These are phyloP conservation scores for Calcarius ornatus DNA, from an alignment of 2,113 vertebrate species.

Conservation along the genomic window DNA sequence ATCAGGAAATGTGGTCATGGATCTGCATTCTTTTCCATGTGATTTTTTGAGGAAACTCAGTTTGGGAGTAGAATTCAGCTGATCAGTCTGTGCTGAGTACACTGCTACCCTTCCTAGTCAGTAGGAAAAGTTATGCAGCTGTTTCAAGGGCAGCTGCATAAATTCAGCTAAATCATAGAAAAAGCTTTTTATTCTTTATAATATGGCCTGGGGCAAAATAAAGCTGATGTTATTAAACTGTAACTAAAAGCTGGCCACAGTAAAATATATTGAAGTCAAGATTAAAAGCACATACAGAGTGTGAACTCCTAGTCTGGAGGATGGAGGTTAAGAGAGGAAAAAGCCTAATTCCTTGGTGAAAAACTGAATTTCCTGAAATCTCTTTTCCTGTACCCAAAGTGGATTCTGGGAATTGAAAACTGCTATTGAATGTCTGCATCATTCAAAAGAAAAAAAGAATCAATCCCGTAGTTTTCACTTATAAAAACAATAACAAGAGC, in stretches of 20 bases:
- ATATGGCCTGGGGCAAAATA: conserved; percentile 47
- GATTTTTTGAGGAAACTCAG: neutral
- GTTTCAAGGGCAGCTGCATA: conserved; percentile 64
- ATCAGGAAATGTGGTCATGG: neutral
- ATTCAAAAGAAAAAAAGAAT: neutral
- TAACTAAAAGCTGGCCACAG: conserved; percentile 47
- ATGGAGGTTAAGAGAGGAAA: neutral
- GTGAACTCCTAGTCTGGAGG: neutral
- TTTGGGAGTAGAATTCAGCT: neutral
- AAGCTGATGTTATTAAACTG: conserved; percentile 61
- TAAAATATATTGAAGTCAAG: conserved; percentile 55
- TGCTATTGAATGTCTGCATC: neutral
- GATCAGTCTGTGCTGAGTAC: conserved; percentile 13
- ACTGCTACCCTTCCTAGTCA: conserved; percentile 15
- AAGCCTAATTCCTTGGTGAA: neutral
- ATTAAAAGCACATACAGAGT: conserved; percentile 54
- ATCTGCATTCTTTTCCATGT: neutral
- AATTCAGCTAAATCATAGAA: conserved; percentile 58
- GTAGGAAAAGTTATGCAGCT: conserved; percentile 60
- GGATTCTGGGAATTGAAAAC: neutral
- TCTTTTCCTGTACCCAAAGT: neutral
- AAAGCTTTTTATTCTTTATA: conserved; percentile 60
- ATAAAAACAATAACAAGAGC: neutral
- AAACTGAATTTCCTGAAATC: neutral
- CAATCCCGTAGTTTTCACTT: neutral